Base-by-base conservation (phyloP, 2,113 vertebrate species). In the Uropsilus gracilis region DNA sequence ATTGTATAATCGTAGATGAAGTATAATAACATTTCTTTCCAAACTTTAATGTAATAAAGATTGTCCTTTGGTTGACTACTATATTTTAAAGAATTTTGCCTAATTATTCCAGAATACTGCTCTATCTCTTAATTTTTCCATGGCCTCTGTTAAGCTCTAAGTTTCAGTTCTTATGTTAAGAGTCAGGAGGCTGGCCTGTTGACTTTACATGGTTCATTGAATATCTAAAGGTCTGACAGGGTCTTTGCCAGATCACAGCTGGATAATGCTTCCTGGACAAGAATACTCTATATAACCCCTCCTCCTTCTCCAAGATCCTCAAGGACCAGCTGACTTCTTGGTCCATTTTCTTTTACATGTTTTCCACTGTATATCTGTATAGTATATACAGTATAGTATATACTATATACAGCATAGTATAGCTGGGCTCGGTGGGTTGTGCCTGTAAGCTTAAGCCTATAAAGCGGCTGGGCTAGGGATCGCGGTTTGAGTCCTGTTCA, bases 61-160 rank as follows among this genome's bases (percentile, higher is more conserved):
- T 50, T 63, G 32, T 61, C 39, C 44, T 91, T 55, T 81, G 77
- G 37, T 91, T 86, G 46, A 69, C 57, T 91, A 11, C 80, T 94
- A 42, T 30, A n/a, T 68, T 91, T 68, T 80, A 91, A 93, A 82
- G 75, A 78, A 8, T 61, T 75, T 46, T 80, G 34, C 28, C 66
- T 85, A 91, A 82, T 39, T 86, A 1, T 81, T 91, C 32, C 6
- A 24, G 28, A 59, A 68, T 89, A 64, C 55, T 69, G 44, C 26
- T 48, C 39, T 16, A 46, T 9, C n/a, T 34, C 28, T 77, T 44
- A n/a, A 39, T 73, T 83, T 95, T 64, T 32, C 32, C 71, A 34
- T 63, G 30, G 53, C 46, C 34, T 95, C 57, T 84, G 26, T 66
- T 37, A 78, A 78, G 59, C 75, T 83, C 24, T 32, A 44, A 80